Evolutionary conservation across 1,140 invertebrate genomes (phyloP).

Genomic region (Vollenhovia emeryi): DNA sequence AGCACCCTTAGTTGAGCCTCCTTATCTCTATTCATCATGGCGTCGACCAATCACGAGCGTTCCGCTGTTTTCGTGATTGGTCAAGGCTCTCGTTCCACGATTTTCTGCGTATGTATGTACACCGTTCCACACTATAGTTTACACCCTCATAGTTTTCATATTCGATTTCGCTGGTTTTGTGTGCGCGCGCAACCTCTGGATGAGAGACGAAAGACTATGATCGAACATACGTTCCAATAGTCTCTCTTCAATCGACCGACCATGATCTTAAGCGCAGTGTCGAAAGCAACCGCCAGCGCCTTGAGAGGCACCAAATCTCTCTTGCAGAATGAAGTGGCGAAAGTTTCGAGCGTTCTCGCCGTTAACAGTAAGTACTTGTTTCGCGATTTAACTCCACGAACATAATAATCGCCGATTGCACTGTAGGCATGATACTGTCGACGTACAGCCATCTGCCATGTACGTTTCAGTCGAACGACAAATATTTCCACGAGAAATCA

Average conservation of each 20-base stretch:
- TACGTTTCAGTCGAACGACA: background rate
- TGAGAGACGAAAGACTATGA: too few relatives aligned
- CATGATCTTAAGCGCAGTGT: conserved; percentile 89
- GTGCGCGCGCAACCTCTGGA: too few relatives aligned
- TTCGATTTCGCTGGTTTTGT: too few relatives aligned
- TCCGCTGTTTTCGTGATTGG: too few relatives aligned
- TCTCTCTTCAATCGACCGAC: conserved; percentile 80
- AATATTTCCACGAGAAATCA: background rate
- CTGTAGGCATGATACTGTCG: too few relatives aligned
- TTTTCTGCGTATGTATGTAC: too few relatives aligned
- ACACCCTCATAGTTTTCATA: too few relatives aligned
- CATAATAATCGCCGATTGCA: background rate
- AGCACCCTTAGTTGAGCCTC: too few relatives aligned
- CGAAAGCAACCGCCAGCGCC: conserved; percentile 87
- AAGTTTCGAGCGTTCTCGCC: conserved; percentile 85
- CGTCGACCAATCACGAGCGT: too few relatives aligned
- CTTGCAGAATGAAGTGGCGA: conserved; percentile 86
- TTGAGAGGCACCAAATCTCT: conserved; percentile 87
- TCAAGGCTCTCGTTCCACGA: too few relatives aligned
- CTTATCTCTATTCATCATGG: too few relatives aligned
- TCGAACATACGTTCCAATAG: background rate
- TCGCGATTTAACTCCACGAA: background rate
- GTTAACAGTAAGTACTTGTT: conserved; percentile 87
- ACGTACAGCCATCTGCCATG: background rate
- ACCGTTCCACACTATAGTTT: too few relatives aligned